Evolutionary conservation across 1,140 invertebrate species (phyloP), one percentile per base, ranked within the genome.

Genomic region (Pachypeltis micranthus): DNA sequence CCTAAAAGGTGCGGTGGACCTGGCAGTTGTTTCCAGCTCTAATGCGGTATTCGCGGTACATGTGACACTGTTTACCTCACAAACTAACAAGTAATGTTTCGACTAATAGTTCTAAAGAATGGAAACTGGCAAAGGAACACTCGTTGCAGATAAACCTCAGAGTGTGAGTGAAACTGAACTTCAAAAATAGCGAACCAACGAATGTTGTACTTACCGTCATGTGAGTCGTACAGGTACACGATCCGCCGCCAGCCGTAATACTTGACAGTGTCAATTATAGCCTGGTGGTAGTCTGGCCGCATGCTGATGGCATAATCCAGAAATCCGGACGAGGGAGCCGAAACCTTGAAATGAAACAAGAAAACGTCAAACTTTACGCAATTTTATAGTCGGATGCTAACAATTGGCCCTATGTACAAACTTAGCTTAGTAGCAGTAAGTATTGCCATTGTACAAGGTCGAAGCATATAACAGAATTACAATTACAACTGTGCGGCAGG

Each of bases 191-290:
- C n/a, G n/a, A n/a, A n/a, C n/a, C n/a, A n/a, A n/a, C n/a, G n/a
- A n/a, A n/a, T n/a, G n/a, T 21, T 4, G 23, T 67, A 84, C 87
- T 86, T 79, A 95, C 93, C 93, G 75, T 95, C 92, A 72, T 95
- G 90, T 3, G 91, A 93, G 76, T 95, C 91, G 74, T 96, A 96
- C 63, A 97, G 80, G 77, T 94, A 97, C 72, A 95, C 91, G 70
- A 97, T 90, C 72, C 87, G 87, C 67, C 84, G 84, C 93, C 93
- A 97, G 51, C 86, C 85, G 73, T 96, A 96, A 74, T 91, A 86
- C 65, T 85, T 79, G 67, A 96, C 91, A 24, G 92, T 89, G 77
- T 96, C 93, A 67, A 96, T 87, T 70, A 97, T 88, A 39, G 93
- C 93, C 69, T 85, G 84, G 75, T 95, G 90, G 76, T 95, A 95